Conservation (phyloP, 2,888 invertebrate species). For the Hypselothyrea guttata region DNA sequence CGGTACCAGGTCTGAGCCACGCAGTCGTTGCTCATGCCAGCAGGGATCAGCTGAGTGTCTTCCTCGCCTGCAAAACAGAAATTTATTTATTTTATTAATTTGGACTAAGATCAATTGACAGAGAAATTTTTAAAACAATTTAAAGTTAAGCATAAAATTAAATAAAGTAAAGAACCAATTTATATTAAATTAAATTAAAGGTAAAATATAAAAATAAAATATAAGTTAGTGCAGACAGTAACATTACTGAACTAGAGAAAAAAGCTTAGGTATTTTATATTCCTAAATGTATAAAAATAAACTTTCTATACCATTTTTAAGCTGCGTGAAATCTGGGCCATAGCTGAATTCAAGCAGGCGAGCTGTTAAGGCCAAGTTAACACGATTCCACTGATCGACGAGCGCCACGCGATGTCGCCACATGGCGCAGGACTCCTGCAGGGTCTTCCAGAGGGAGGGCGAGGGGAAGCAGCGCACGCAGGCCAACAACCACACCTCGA, state of each 20-base stretch:
- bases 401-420: constrained; percentile 97
- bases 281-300: too few relatives aligned
- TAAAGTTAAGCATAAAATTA: too few relatives aligned
- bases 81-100: background rate
- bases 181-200: too few relatives aligned
- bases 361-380: constrained; percentile 94
- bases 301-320: constrained; percentile 89
- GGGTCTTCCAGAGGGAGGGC: constrained; percentile 97
- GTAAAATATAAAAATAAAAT: too few relatives aligned
- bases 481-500: constrained; percentile 89
- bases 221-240: too few relatives aligned
- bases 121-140: too few relatives aligned
- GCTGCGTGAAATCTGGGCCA: constrained; percentile 90
- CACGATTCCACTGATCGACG: constrained; percentile 97
- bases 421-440: constrained; percentile 94
- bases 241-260: too few relatives aligned
- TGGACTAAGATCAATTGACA: too few relatives aligned
- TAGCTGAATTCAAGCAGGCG: constrained; percentile 93
- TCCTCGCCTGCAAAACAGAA: constrained; percentile 87
- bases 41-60: constrained; percentile 90
- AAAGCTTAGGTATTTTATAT: too few relatives aligned
- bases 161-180: too few relatives aligned
- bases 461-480: constrained; percentile 93
- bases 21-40: constrained; percentile 93
- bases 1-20: constrained; percentile 98